Evolutionary conservation across 2,888 invertebrate species (phyloP).

Genomic region (Zhengitettix transpicula): DNA sequence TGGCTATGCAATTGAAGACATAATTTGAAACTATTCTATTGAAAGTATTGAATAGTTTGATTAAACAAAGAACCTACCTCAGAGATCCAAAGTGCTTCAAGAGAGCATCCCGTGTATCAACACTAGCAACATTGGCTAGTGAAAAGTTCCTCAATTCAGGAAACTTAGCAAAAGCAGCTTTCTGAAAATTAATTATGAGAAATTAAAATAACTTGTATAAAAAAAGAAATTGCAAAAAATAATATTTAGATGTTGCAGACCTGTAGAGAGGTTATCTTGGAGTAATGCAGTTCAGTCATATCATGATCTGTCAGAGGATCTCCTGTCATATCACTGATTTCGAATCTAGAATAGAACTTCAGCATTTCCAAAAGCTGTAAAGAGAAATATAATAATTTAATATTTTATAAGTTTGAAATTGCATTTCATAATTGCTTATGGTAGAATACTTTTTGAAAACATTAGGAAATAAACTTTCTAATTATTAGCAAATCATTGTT

Average conservation of each 20-base stretch:
- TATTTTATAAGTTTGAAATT: not conserved
- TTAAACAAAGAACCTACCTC: constrained; percentile 29
- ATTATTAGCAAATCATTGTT: too few relatives aligned
- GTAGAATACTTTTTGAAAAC: too few relatives aligned
- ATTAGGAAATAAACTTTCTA: too few relatives aligned
- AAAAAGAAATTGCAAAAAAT: not conserved
- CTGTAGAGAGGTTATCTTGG: constrained; percentile 79
- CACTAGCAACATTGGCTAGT: constrained; percentile 82
- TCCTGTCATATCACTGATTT: constrained; percentile 92
- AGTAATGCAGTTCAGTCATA: constrained; percentile 86
- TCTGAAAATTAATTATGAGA: constrained; percentile 36
- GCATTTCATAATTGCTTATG: not conserved
- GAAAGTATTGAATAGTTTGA: not conserved
- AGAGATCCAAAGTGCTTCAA: constrained; percentile 69
- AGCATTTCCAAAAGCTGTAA: constrained; percentile 83
- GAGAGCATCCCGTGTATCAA: constrained; percentile 76
- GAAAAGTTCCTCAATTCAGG: constrained; percentile 73
- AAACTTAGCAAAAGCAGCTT: constrained; percentile 85
- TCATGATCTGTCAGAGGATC: constrained; percentile 87
- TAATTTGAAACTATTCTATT: too few relatives aligned
- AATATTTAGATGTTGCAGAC: constrained; percentile 24
- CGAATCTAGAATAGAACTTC: constrained; percentile 91
- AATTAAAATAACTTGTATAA: constrained; percentile 2
- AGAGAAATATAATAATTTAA: constrained; percentile 11
- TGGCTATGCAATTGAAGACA: constrained; percentile 31